Evolutionary conservation across 2,797 vertebrate genomes (phyloP).

Genomic region (Lutjanus argentimaculatus): DNA sequence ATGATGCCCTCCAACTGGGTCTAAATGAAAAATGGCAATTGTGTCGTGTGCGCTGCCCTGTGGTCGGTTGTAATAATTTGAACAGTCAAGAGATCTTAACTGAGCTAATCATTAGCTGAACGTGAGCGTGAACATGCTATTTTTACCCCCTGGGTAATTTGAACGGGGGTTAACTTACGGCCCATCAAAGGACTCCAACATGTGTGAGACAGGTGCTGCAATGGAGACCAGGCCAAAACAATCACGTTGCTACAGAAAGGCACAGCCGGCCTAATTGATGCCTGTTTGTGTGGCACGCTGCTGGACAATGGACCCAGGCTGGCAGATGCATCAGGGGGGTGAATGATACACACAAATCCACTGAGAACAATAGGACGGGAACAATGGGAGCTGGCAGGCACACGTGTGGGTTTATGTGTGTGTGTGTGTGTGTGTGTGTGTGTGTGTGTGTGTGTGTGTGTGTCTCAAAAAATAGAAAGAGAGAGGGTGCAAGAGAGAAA

Average conservation of each 20-base stretch:
- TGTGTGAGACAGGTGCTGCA: constrained; percentile 84
- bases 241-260: constrained; percentile 75
- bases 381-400: constrained; percentile 62
- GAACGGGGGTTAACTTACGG: constrained; percentile 77
- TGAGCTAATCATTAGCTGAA: constrained; percentile 57
- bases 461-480: background rate
- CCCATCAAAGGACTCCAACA: constrained; percentile 75
- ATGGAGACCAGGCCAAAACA: constrained; percentile 79
- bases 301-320: constrained; percentile 78
- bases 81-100: constrained; percentile 36
- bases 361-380: constrained; percentile 70
- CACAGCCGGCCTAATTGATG: constrained; percentile 80
- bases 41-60: background rate
- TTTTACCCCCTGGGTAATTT: constrained; percentile 74
- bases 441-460: constrained; percentile 10
- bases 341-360: constrained; percentile 69
- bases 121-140: constrained; percentile 65
- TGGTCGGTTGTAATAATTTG: constrained; percentile 25
- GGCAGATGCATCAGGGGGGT: constrained; percentile 79
- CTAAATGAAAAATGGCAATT: background rate
- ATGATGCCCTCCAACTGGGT: background rate
- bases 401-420: constrained; percentile 27
- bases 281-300: constrained; percentile 76
- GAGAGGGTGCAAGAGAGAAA: constrained; percentile 1
- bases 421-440: constrained; percentile 13